phyloP scores from a whole-genome alignment of 2,113 vertebrate species.

The Scalopus aquaticus region DNA sequence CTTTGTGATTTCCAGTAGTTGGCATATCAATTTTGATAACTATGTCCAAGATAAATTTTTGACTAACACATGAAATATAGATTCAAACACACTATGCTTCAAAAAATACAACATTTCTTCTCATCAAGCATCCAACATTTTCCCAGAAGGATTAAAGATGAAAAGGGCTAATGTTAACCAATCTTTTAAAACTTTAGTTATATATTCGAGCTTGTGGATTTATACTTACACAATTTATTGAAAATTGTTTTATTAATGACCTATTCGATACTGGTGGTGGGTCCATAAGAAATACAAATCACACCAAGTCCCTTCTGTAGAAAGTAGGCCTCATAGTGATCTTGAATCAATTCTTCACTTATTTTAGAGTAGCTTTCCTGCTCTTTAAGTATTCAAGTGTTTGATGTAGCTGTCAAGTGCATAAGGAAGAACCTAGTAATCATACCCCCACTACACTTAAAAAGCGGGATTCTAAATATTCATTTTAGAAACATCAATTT shows the following conservation, averaged over 20 bases:
- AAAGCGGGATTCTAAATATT: conserved; percentile 64
- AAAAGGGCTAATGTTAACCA: not conserved
- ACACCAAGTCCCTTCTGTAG: conserved; percentile 5
- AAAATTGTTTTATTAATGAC: not conserved
- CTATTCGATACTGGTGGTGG: not conserved
- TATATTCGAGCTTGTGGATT: not conserved
- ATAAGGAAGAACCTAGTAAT: conserved; percentile 51
- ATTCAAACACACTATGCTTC: not conserved
- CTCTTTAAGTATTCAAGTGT: conserved; percentile 42
- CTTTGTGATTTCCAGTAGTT: not conserved
- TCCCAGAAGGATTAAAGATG: conserved; percentile 48
- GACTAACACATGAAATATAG: not conserved
- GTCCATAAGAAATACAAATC: conserved; percentile 25
- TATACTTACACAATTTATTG: not conserved
- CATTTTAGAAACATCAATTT: conserved; percentile 66
- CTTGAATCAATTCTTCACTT: conserved; percentile 38
- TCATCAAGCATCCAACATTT: not conserved
- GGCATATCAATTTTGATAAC: conserved; percentile 36
- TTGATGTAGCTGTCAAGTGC: conserved; percentile 47
- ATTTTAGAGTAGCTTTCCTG: conserved; percentile 20
- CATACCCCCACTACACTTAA: conserved; percentile 27
- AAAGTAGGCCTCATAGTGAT: conserved; percentile 13
- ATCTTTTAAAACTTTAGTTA: conserved; percentile 1
- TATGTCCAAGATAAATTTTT: conserved; percentile 19
- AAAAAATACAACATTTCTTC: not conserved